Conservation (phyloP, 1,140 invertebrate species). For the Heliconius hermathena region DNA sequence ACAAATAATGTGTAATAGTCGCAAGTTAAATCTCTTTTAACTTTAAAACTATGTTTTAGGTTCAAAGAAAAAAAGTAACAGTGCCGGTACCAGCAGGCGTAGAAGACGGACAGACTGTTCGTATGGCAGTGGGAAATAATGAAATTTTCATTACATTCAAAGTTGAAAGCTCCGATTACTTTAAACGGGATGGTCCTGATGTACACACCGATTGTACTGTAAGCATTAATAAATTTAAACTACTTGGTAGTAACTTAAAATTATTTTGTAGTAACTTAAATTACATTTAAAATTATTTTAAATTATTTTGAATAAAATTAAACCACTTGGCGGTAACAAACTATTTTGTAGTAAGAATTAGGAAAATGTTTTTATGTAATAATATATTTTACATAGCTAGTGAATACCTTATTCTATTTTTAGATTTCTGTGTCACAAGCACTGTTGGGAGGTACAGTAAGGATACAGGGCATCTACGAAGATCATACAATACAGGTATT, state of each 20-base stretch:
- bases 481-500: conserved; percentile 91
- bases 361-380: too few species aligned
- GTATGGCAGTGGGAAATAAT: conserved; percentile 94
- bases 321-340: not conserved
- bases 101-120: conserved; percentile 97
- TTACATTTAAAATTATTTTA: not conserved
- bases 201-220: conserved; percentile 92
- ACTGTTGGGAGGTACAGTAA: conserved; percentile 94
- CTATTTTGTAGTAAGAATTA: too few species aligned
- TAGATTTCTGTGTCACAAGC: conserved; percentile 95
- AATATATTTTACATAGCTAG: too few species aligned
- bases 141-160: conserved; percentile 97
- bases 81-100: conserved; percentile 99
- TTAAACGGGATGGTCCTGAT: conserved; percentile 95
- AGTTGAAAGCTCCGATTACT: conserved; percentile 95
- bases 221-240: conserved; percentile 39
- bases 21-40: too few species aligned
- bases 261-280: not conserved
- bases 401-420: conserved; percentile 31
- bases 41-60: conserved; percentile 60
- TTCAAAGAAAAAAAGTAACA: conserved; percentile 94
- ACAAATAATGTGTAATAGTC: too few species aligned
- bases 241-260: not conserved
- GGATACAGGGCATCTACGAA: conserved; percentile 97
- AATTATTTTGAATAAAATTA: too few species aligned